Conservation (phyloP, 2,888 invertebrate genomes). For the Monochamus alternatus region DNA sequence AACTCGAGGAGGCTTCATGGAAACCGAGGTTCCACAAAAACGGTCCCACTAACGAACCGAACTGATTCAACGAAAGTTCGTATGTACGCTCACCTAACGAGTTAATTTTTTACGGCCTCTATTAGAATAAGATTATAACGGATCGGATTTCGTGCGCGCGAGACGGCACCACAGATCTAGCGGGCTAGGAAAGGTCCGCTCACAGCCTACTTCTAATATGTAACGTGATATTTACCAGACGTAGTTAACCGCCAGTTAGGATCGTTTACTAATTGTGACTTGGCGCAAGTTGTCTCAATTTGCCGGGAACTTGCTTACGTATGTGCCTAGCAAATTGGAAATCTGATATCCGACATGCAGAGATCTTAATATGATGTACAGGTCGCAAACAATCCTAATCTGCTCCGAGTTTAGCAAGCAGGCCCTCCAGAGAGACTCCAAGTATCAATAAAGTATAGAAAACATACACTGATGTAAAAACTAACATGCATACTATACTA, state of each 20-base stretch:
- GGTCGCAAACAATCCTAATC: slow-evolving; percentile 10
- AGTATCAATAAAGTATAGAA: too few species aligned
- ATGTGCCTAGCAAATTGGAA: slow-evolving; percentile 30
- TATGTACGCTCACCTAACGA: slow-evolving; percentile 33
- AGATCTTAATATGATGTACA: slow-evolving; percentile 11
- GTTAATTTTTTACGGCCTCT: slow-evolving; percentile 35
- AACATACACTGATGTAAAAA: too few species aligned
- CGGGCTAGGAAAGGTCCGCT: slow-evolving; percentile 31
- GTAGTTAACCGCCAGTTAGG: slow-evolving; percentile 60
- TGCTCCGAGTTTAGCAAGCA: background rate
- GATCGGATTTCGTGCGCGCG: slow-evolving; percentile 42
- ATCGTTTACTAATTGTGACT: slow-evolving; percentile 59
- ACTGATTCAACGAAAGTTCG: slow-evolving; percentile 26
- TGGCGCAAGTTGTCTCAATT: slow-evolving; percentile 44
- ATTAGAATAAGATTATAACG: slow-evolving; percentile 40
- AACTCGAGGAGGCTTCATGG: slow-evolving; percentile 7
- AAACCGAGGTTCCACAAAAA: slow-evolving; percentile 19
- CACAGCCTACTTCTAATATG: slow-evolving; percentile 51
- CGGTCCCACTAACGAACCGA: slow-evolving; percentile 23
- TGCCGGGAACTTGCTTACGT: slow-evolving; percentile 25
- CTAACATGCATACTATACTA: too few species aligned
- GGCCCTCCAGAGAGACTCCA: background rate
- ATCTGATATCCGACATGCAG: slow-evolving; percentile 16
- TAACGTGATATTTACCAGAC: slow-evolving; percentile 58
- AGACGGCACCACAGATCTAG: slow-evolving; percentile 39